Base-by-base conservation (phyloP, 2,113 vertebrate species). In the Salvelinus sp. region DNA sequence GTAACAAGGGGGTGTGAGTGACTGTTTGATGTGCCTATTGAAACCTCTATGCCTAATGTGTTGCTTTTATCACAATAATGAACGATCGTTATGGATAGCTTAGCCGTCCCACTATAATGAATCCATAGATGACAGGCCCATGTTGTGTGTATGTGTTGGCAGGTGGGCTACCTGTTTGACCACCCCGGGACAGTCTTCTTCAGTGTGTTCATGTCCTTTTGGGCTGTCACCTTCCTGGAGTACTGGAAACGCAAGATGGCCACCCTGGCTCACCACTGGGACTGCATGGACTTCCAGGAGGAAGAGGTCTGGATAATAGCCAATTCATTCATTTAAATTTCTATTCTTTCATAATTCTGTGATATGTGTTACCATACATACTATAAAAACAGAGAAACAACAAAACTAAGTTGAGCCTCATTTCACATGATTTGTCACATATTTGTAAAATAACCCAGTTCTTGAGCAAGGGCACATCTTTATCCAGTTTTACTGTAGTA, bases 141-240 rank as follows among this genome's bases (percentile, higher is more conserved):
- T 65, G 28, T 13, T 14, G 3, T 62, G 33, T 30, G n/a, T 23
- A 25, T 33, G 3, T 83, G 48, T 76, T 44, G 38, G 9, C 83
- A 94, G 93, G 18, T 93, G 80, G 93, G 94, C 2, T 94, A 94
- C 79, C 87, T 95, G 28, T 95, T 93, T 72, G 94, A 95, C 80
- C 93, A 94, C 73, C 92, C 91, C 0, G 93, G 93, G 3, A 94
- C 93, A 0, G 93, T 94, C 23, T 90, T 95, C 91, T 94, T 95
- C 88, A 94, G 94, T 71, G 89, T 95, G 30, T 95, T 95, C 88
- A 93, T 94, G 93, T 95, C 94, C 60, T 94, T 95, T 82, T 93
- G 94, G 95, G 92, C 94, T 0, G 88, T 93, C 22, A 91, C 92
- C 54, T 96, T 95, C 83, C 79, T 95, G 81, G 93, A 95, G 82